These are phyloP conservation scores for Taeniopygia guttata DNA, from an alignment of 2,797 vertebrate genomes.

Conservation along the genomic window DNA sequence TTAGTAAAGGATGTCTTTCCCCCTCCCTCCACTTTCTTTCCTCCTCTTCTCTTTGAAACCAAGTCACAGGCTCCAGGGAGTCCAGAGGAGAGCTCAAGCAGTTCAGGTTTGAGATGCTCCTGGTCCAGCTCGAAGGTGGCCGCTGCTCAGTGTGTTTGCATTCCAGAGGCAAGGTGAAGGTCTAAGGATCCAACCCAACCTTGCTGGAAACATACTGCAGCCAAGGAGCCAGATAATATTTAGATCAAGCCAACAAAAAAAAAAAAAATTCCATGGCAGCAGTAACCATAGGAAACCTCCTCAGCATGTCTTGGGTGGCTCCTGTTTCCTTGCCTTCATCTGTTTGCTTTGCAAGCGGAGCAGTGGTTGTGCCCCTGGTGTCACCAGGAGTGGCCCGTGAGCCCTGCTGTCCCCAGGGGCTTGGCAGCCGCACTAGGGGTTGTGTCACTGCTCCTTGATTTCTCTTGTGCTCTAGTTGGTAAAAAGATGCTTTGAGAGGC, in stretches of 20 bases:
- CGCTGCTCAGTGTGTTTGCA: rapidly evolving
- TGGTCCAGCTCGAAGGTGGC: rapidly evolving
- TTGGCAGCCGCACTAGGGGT: background rate
- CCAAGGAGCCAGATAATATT: conserved; percentile 54
- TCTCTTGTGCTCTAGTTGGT: background rate
- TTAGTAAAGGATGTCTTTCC: conserved; percentile 26
- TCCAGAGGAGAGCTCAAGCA: background rate
- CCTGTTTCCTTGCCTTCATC: conserved; percentile 15
- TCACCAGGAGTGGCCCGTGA: background rate
- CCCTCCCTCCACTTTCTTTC: background rate
- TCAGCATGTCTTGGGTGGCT: conserved; percentile 46
- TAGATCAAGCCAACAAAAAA: conserved; percentile 66
- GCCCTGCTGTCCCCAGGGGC: background rate
- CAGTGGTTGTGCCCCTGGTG: background rate
- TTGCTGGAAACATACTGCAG: conserved; percentile 1
- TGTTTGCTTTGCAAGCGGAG: conserved; percentile 25
- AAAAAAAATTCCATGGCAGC: conserved; percentile 73
- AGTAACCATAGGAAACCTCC: conserved; percentile 78
- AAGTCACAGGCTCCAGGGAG: background rate
- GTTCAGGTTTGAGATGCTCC: background rate
- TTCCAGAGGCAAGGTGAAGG: background rate
- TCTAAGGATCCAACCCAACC: background rate
- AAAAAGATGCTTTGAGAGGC: conserved; percentile 23
- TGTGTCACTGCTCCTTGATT: background rate
- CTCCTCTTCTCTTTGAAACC: conserved; percentile 22